Percentiles rank a stretch among this genome's conserved stretches.
Evolutionary conservation across 2,113 vertebrate species (phyloP).

Genomic region (Malurus melanocephalus): DNA sequence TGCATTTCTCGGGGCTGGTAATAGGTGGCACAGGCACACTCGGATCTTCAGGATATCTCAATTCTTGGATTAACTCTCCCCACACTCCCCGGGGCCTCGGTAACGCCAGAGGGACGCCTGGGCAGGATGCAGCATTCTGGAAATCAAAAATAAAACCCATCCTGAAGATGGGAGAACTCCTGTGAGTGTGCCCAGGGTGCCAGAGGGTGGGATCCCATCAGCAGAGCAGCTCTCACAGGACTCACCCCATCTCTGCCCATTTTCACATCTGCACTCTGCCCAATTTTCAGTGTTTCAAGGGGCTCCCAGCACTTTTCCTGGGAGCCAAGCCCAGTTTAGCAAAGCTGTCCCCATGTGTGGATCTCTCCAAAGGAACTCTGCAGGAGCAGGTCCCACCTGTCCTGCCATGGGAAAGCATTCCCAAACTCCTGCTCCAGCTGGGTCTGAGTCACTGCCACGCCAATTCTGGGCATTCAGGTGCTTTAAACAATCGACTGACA

Average conservation of each 20-base stretch:
- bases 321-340: background rate
- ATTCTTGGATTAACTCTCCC: background rate
- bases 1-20: background rate
- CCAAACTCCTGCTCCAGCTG: background rate
- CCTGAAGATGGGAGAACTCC: background rate
- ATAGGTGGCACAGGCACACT: background rate
- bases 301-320: background rate
- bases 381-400: background rate
- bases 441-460: background rate
- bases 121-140: background rate
- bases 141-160: background rate
- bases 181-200: background rate
- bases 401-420: background rate
- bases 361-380: accelerated
- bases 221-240: accelerated
- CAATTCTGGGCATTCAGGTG: background rate
- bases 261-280: accelerated
- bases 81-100: background rate
- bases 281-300: background rate
- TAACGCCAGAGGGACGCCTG: background rate
- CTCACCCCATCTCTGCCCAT: accelerated
- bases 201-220: background rate
- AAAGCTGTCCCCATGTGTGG: accelerated
- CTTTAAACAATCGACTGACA: background rate
- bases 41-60: slow-evolving; percentile 31